A percentile compares a stretch with the other conserved stretches of the same genome.
Evolutionary conservation across 1,140 invertebrate genomes (phyloP).

Genomic region (Musca vetustissima): DNA sequence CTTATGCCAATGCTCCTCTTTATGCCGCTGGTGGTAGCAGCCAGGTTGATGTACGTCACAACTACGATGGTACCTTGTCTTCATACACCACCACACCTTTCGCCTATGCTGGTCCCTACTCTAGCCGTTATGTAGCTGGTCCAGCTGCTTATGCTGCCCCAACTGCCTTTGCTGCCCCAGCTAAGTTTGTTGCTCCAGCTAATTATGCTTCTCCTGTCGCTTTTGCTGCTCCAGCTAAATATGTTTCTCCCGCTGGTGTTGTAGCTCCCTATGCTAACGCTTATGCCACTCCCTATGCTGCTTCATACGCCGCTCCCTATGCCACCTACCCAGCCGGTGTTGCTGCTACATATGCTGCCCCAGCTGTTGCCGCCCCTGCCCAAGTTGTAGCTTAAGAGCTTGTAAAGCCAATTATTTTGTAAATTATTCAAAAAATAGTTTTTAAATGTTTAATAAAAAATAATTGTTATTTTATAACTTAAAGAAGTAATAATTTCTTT

Average conservation of each 20-base stretch:
- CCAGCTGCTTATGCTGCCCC: slow-evolving; percentile 41
- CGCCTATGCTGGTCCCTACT: slow-evolving; percentile 54
- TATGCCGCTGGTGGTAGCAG: slow-evolving; percentile 50
- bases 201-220: slow-evolving; percentile 46
- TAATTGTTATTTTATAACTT: too few species aligned
- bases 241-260: slow-evolving; percentile 27
- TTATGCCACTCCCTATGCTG: slow-evolving; percentile 32
- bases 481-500: too few species aligned
- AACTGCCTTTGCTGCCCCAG: slow-evolving; percentile 33
- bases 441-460: too few species aligned
- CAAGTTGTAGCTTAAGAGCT: too few species aligned
- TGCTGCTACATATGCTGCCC: too few species aligned
- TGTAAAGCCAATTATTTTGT: too few species aligned
- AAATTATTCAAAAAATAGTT: too few species aligned
- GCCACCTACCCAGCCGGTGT: slow-evolving; percentile 28
- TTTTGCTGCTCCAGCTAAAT: slow-evolving; percentile 42
- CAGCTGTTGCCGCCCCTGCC: too few species aligned
- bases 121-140: slow-evolving; percentile 56
- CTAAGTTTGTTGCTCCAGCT: slow-evolving; percentile 29
- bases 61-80: slow-evolving; percentile 47
- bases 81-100: slow-evolving; percentile 53
- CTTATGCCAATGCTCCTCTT: slow-evolving; percentile 50
- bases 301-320: slow-evolving; percentile 8
- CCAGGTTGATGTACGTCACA: slow-evolving; percentile 49
- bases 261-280: slow-evolving; percentile 40